phyloP scores from a whole-genome alignment of 1,140 invertebrate species.

The Drosophila lacteicornis region DNA sequence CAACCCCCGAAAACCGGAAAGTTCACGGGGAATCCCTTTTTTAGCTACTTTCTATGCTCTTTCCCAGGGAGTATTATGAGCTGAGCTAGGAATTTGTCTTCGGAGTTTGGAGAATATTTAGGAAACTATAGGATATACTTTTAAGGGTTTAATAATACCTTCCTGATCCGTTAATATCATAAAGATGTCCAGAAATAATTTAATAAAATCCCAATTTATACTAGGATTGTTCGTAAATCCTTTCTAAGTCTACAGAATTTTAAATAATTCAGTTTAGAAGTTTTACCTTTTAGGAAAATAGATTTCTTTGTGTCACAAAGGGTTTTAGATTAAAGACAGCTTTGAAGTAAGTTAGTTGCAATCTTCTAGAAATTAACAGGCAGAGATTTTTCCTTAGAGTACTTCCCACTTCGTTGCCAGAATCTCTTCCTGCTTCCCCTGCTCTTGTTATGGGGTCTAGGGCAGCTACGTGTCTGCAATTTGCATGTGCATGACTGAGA shows the following conservation, averaged over 20 bases:
- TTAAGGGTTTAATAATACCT: too few species aligned
- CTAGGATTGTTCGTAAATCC: too few species aligned
- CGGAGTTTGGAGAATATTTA: not conserved
- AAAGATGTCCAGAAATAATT: not conserved
- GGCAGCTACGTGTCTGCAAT: constrained; percentile 77
- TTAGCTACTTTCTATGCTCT: constrained; percentile 10
- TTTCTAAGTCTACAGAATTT: not conserved
- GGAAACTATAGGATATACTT: not conserved
- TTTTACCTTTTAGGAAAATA: not conserved
- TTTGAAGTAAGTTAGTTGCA: not conserved
- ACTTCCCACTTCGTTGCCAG: not conserved
- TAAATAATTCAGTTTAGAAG: not conserved
- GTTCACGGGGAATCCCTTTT: constrained; percentile 4
- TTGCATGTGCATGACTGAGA: constrained; percentile 74
- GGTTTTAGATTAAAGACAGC: not conserved
- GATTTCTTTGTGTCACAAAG: not conserved
- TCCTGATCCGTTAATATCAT: not conserved
- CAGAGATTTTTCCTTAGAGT: not conserved
- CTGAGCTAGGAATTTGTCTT: rapidly evolving
- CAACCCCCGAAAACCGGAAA: constrained; percentile 15
- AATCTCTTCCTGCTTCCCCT: not conserved
- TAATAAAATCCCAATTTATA: too few species aligned
- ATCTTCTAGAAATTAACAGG: not conserved
- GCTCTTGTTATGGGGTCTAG: constrained; percentile 44
- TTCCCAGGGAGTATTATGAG: not conserved